Conservation (phyloP, 2,113 vertebrate species). For the Erythrocercus mccallii region DNA sequence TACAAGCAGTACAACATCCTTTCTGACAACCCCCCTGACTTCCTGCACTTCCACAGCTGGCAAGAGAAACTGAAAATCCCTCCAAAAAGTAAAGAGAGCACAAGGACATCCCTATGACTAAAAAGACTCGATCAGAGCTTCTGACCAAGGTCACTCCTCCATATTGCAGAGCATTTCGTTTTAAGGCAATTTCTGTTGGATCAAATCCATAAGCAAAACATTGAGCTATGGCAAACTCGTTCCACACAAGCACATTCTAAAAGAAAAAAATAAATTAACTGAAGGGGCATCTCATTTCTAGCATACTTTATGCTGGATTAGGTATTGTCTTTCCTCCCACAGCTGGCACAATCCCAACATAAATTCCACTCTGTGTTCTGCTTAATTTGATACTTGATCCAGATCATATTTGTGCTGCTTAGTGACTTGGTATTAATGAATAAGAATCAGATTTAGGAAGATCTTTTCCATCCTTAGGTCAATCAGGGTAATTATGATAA, state of each 20-base stretch:
- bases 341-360: slow-evolving; percentile 18
- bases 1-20: not conserved
- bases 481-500: not conserved
- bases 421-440: slow-evolving; percentile 16
- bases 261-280: not conserved
- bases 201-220: not conserved
- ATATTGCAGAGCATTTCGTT: not conserved
- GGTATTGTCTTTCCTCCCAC: not conserved
- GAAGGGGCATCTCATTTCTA: not conserved
- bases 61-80: not conserved
- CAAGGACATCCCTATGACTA: not conserved
- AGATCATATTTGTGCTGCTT: slow-evolving; percentile 19
- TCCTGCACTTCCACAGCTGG: not conserved
- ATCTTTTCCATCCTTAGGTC: slow-evolving; percentile 2
- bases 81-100: not conserved
- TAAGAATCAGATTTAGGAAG: slow-evolving; percentile 29
- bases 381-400: slow-evolving; percentile 41
- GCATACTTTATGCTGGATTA: not conserved
- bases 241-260: not conserved
- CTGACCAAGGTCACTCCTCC: not conserved
- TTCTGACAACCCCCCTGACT: not conserved
- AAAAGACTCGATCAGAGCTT: not conserved
- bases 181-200: not conserved
- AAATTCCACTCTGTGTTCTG: not conserved
- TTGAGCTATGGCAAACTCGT: not conserved